Evolutionary conservation across 2,888 invertebrate genomes (phyloP).

Genomic region (Hedychridium roseum): DNA sequence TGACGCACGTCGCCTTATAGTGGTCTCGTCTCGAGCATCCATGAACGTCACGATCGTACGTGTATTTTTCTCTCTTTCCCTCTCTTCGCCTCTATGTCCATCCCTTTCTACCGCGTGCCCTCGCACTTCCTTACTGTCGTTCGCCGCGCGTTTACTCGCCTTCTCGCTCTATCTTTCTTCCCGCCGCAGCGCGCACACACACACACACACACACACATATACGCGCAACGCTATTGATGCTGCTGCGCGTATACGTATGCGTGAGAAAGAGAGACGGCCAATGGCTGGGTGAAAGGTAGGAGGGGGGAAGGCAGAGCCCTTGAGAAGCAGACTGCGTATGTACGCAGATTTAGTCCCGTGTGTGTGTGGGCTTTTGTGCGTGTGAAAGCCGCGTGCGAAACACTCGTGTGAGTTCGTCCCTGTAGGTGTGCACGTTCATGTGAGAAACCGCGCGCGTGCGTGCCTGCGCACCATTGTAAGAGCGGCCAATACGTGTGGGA

Average conservation of each 20-base stretch:
- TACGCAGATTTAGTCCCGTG: too few species aligned
- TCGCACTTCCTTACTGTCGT: neutral
- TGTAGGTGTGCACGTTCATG: neutral
- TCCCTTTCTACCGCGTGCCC: neutral
- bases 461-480: conserved; percentile 1
- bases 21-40: neutral
- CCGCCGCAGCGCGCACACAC: too few species aligned
- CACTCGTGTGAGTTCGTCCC: too few species aligned
- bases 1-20: neutral
- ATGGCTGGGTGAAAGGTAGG: conserved; percentile 6
- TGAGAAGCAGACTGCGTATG: conserved; percentile 10
- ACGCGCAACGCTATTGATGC: too few species aligned
- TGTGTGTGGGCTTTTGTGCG: too few species aligned
- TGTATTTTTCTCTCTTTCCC: conserved; percentile 1
- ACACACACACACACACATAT: too few species aligned
- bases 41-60: neutral
- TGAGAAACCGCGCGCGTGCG: conserved; percentile 5
- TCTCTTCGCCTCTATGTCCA: conserved; percentile 5
- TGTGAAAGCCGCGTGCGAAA: too few species aligned
- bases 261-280: too few species aligned
- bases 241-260: too few species aligned
- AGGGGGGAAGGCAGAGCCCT: conserved; percentile 4
- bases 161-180: neutral
- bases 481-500: neutral
- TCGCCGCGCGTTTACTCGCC: too few species aligned